Percentiles rank a stretch among this genome's conserved stretches.
These are phyloP conservation scores for Marcusenius ussheri DNA, from an alignment of 2,113 vertebrate genomes.

Conservation along the genomic window DNA sequence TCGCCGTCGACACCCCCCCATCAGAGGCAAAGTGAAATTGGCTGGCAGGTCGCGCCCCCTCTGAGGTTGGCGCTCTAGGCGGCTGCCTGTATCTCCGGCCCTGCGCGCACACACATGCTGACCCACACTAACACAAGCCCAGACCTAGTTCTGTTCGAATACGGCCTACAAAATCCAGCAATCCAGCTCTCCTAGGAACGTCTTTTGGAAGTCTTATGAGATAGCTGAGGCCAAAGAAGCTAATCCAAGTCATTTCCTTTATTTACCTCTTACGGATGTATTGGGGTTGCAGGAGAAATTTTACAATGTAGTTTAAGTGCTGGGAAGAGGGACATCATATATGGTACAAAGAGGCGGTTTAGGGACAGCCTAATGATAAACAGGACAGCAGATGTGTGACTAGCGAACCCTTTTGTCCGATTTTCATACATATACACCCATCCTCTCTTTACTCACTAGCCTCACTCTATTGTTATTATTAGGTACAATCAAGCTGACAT, in stretches of 20 bases:
- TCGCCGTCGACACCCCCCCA: background rate
- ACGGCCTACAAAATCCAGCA: constrained; percentile 2
- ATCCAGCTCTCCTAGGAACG: constrained; percentile 8
- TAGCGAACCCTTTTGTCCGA: background rate
- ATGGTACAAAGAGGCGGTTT: background rate
- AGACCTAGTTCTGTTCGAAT: constrained; percentile 9
- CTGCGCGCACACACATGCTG: background rate
- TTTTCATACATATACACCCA: background rate
- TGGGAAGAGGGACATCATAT: background rate
- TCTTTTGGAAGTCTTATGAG: background rate
- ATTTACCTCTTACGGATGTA: background rate
- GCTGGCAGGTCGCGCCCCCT: background rate
- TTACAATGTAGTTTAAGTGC: background rate
- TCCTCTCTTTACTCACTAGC: background rate
- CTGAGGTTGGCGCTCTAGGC: background rate
- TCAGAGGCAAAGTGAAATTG: background rate
- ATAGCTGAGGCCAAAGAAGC: background rate
- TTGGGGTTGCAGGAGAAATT: background rate
- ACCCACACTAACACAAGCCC: background rate
- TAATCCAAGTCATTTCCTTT: background rate
- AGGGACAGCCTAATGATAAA: background rate
- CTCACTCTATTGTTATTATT: background rate
- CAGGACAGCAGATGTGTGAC: background rate
- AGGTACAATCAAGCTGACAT: background rate
- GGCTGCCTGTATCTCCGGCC: background rate